A percentile compares a stretch with the other conserved stretches of the same genome.
Conservation (phyloP, 1,140 invertebrate species). For the Caerostris extrusa region DNA sequence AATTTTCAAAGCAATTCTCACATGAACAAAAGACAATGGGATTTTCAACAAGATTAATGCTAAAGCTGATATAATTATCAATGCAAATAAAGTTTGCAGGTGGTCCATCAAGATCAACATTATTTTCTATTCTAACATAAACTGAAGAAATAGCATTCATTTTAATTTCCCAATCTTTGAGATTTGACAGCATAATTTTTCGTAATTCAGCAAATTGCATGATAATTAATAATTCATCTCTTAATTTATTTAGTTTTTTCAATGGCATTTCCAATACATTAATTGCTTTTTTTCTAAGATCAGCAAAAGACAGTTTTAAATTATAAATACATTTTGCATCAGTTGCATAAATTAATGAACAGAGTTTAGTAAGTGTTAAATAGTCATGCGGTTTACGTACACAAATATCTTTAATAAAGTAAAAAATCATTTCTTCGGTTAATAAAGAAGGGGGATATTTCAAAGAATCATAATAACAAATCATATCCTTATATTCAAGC, state of each 20-base stretch:
- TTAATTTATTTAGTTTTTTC: not conserved
- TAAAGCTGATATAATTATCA: slow-evolving; percentile 87
- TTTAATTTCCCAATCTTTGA: slow-evolving; percentile 87
- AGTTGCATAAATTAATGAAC: slow-evolving; percentile 12
- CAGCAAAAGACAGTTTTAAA: not conserved
- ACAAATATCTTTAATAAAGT: slow-evolving; percentile 34
- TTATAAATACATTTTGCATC: not conserved
- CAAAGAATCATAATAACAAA: slow-evolving; percentile 81
- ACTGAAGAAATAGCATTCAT: slow-evolving; percentile 83
- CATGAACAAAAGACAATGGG: slow-evolving; percentile 93
- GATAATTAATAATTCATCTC: not conserved
- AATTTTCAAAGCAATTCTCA: slow-evolving; percentile 82
- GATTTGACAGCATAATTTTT: slow-evolving; percentile 84
- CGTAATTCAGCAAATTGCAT: slow-evolving; percentile 79
- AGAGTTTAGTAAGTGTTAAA: slow-evolving; percentile 42
- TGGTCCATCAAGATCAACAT: slow-evolving; percentile 90
- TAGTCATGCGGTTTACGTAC: slow-evolving; percentile 40
- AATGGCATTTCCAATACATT: not conserved
- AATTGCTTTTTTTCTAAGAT: slow-evolving; percentile 17
- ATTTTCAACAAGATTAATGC: slow-evolving; percentile 88
- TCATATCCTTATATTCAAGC: slow-evolving; percentile 84
- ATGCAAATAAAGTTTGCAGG: slow-evolving; percentile 92
- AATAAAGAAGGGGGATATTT: not conserved
- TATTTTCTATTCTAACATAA: slow-evolving; percentile 88
- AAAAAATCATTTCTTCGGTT: slow-evolving; percentile 11